Base-by-base conservation (phyloP, 2,888 invertebrate species). In the Craniophora ligustri region DNA sequence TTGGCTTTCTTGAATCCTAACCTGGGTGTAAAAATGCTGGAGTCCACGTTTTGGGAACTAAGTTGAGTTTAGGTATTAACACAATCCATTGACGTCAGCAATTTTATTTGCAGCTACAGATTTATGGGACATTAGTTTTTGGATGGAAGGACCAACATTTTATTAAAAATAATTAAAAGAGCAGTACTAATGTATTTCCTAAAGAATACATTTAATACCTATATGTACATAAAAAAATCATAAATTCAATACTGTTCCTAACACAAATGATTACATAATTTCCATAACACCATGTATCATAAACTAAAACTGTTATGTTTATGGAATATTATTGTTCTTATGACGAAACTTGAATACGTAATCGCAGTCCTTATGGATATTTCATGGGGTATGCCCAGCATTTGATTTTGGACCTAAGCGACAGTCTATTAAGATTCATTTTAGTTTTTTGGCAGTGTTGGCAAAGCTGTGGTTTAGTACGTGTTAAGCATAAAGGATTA, bases 311-410 rank as follows among this genome's bases (percentile, higher is more conserved):
- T 45, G 67, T 70, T 67, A 75, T 75, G 53, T 70, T 72, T 68
- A 76, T 66, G 64, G 60, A 55, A 55, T 67, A 72, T 73, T 72
- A 77, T 78, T 77, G 76, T 72, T 67, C 59, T 64, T 61, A 69
- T 67, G 67, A 62, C 59, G 63, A 53, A 67, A 74, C 75, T 72
- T 74, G 75, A 74, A 75, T 75, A 67, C 63, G 56, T 67, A 70
- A 76, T 67, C 26, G 30, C 13, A 45, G 39, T 39, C 31, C 64
- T 66, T 66, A 74, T 60, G 65, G 54, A 49, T 36, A 48, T 69
- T 65, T 61, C 56, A 72, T 63, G 40, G 38, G 5, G 26, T 34
- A 0, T 1, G 2, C 11, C 16, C n/a, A 15, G 5, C 36, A 34
- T 44, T 41, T 10, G n/a, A 62, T 13, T 41, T 32, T 48, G 13